Conservation (phyloP, 2,113 vertebrate genomes). For the Chionis minor region DNA sequence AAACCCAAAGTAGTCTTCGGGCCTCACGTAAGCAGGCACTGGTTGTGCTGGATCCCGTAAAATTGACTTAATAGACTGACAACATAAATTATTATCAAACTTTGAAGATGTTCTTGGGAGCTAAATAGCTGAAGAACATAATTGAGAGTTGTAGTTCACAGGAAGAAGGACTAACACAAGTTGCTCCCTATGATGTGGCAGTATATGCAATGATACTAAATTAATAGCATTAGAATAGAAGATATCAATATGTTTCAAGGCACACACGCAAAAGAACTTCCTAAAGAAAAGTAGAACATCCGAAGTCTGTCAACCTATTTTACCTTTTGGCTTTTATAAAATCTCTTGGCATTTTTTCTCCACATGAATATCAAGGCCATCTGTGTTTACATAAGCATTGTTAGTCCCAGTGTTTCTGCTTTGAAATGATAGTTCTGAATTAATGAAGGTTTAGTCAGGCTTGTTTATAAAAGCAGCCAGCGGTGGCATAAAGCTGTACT, state of each 20-base stretch:
- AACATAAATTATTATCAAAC: constrained; percentile 70
- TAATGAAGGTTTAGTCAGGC: not conserved
- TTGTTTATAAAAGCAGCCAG: not conserved
- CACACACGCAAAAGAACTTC: not conserved
- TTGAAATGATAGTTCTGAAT: not conserved
- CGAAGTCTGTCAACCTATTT: not conserved
- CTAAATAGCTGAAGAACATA: constrained; percentile 41
- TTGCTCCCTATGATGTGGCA: not conserved
- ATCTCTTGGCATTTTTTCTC: not conserved
- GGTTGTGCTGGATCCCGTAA: constrained; percentile 61
- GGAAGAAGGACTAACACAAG: constrained; percentile 10
- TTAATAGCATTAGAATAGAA: constrained; percentile 32
- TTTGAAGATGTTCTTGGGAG: constrained; percentile 41
- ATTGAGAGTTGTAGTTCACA: constrained; percentile 15
- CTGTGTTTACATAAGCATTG: not conserved
- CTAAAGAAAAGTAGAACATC: not conserved
- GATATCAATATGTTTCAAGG: not conserved
- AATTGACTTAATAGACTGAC: constrained; percentile 70
- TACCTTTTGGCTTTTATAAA: not conserved
- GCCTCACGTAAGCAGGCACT: constrained; percentile 40
- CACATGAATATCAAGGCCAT: not conserved
- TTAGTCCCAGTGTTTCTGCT: not conserved
- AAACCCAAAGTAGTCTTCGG: constrained; percentile 34
- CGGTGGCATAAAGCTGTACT: not conserved
- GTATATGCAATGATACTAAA: constrained; percentile 44